Percentiles rank a stretch among this genome's conserved stretches.
Evolutionary conservation across 2,888 invertebrate genomes (phyloP).

Genomic region (Philereme vetulata): DNA sequence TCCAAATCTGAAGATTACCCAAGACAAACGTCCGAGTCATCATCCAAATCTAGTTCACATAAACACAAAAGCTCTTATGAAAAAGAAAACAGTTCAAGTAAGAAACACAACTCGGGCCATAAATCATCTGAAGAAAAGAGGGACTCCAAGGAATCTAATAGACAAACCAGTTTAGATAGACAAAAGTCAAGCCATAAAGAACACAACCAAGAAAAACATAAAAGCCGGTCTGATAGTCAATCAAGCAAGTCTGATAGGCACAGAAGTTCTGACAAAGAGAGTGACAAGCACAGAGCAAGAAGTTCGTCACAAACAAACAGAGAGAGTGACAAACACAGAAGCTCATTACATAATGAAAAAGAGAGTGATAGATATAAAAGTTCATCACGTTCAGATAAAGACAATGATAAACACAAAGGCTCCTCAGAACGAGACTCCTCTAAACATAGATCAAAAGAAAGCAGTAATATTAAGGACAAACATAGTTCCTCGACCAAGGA

Average conservation of each 20-base stretch:
- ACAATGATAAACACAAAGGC: slow-evolving; percentile 52
- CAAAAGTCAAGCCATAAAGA: slow-evolving; percentile 52
- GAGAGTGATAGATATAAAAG: slow-evolving; percentile 47
- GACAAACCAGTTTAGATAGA: slow-evolving; percentile 49
- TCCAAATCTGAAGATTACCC: slow-evolving; percentile 49
- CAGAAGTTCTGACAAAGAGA: slow-evolving; percentile 45
- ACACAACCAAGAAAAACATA: slow-evolving; percentile 55
- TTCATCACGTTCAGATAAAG: slow-evolving; percentile 44
- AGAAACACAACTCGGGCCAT: slow-evolving; percentile 54
- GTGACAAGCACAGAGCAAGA: slow-evolving; percentile 20
- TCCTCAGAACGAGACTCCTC: slow-evolving; percentile 48
- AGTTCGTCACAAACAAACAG: slow-evolving; percentile 39
- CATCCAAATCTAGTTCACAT: slow-evolving; percentile 55
- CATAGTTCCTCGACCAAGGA: slow-evolving; percentile 68
- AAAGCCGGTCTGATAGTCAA: slow-evolving; percentile 43
- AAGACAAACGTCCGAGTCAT: slow-evolving; percentile 52
- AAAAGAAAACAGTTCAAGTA: slow-evolving; percentile 55
- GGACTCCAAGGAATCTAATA: slow-evolving; percentile 47
- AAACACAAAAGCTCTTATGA: slow-evolving; percentile 57
- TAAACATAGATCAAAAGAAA: slow-evolving; percentile 60
- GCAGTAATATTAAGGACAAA: slow-evolving; percentile 67
- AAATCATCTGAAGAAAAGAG: slow-evolving; percentile 51
- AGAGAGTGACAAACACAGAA: slow-evolving; percentile 46
- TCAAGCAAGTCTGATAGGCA: slow-evolving; percentile 41
- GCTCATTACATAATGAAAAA: slow-evolving; percentile 48